A percentile compares a stretch with the other conserved stretches of the same genome.
phyloP scores from a whole-genome alignment of 2,113 vertebrate species.

The Stomatorhinus ivindoensis region DNA sequence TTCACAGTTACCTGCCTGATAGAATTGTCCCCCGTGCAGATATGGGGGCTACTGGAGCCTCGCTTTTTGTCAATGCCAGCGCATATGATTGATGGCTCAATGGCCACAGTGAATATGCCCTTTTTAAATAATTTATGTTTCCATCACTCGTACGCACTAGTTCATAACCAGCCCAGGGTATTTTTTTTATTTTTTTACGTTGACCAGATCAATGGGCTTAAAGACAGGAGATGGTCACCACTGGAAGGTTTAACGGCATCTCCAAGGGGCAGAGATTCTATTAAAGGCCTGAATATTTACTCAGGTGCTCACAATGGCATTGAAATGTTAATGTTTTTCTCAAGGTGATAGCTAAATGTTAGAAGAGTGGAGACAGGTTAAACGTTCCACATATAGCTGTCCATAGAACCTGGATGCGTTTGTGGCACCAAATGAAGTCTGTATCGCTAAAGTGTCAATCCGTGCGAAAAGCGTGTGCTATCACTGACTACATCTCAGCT shows the following conservation, averaged over 20 bases:
- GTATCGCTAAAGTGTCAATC: background rate
- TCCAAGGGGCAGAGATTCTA: constrained; percentile 46
- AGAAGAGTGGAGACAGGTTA: background rate
- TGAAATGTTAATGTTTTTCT: constrained; percentile 33
- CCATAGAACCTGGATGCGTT: background rate
- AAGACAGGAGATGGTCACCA: constrained; percentile 79
- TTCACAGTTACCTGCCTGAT: constrained; percentile 88
- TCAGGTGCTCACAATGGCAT: constrained; percentile 35
- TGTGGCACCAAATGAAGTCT: background rate
- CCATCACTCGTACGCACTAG: constrained; percentile 90
- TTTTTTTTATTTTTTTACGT: constrained; percentile 84
- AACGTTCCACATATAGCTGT: background rate
- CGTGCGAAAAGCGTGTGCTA: background rate
- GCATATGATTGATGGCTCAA: constrained; percentile 98
- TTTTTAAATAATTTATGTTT: constrained; percentile 99
- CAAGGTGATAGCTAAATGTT: constrained; percentile 19
- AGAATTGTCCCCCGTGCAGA: constrained; percentile 90
- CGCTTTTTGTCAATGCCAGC: constrained; percentile 94
- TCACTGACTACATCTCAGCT: background rate
- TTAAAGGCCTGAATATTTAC: constrained; percentile 52
- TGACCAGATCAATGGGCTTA: constrained; percentile 87
- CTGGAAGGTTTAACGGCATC: constrained; percentile 67
- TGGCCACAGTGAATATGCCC: constrained; percentile 96
- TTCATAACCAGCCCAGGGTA: constrained; percentile 86
- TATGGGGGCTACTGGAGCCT: constrained; percentile 83